Evolutionary conservation across 1,140 invertebrate genomes (phyloP).

Genomic region (Procambarus clarkii): DNA sequence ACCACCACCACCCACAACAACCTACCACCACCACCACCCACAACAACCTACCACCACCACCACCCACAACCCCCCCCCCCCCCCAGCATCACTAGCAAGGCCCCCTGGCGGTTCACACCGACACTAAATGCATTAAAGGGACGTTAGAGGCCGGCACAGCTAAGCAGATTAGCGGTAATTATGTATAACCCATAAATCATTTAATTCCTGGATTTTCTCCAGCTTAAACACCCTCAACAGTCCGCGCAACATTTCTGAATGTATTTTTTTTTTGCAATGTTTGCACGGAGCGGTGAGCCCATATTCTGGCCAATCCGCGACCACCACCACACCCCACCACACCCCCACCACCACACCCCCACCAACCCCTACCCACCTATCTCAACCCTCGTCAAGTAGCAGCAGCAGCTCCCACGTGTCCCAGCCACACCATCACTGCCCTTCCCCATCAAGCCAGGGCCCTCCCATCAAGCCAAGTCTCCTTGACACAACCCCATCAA

Average conservation of each 20-base stretch:
- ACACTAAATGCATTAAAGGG: constrained; percentile 22
- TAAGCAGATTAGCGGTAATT: constrained; percentile 35
- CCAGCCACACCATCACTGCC: neutral
- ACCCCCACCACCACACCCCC: neutral
- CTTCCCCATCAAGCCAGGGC: too few species aligned
- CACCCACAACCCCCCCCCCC: neutral
- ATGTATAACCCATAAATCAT: constrained; percentile 41
- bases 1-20: too few species aligned
- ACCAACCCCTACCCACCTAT: neutral
- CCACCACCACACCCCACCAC: neutral
- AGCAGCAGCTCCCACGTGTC: neutral
- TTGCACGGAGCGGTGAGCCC: neutral
- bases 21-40: too few species aligned
- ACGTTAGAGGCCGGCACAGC: neutral
- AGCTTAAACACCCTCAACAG: constrained; percentile 27
- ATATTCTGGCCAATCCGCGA: neutral
- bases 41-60: too few species aligned
- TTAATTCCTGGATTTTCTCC: constrained; percentile 21
- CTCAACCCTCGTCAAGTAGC: neutral
- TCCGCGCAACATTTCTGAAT: constrained; percentile 25
- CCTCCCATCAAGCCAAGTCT: too few species aligned
- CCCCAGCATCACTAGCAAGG: neutral
- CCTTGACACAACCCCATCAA: too few species aligned
- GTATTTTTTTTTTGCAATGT: constrained; percentile 2
- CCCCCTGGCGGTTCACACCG: neutral